phyloP scores from a whole-genome alignment of 1,140 invertebrate genomes.

The Pseudomyrmex dendroicus region DNA sequence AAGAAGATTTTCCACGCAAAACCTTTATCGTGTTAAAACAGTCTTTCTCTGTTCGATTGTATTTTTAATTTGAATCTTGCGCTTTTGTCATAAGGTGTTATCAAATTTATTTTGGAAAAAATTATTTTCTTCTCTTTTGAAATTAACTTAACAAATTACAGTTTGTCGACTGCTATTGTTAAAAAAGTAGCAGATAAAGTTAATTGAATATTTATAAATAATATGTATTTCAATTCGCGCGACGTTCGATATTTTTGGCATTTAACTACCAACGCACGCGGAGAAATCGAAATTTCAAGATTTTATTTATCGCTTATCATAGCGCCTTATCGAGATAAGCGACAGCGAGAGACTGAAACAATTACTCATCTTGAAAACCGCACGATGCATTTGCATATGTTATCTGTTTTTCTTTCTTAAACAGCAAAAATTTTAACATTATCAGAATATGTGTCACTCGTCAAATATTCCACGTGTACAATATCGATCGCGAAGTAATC shows the following conservation, averaged over 20 bases:
- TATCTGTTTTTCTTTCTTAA: slow-evolving; percentile 3
- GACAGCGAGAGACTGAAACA: slow-evolving; percentile 12
- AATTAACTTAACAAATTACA: not conserved
- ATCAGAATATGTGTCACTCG: not conserved
- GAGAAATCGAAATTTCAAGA: not conserved
- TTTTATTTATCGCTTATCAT: slow-evolving; percentile 53
- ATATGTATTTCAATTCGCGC: too few relatives aligned
- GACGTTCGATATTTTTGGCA: too few relatives aligned
- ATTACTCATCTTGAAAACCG: slow-evolving; percentile 1
- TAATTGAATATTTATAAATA: too few relatives aligned
- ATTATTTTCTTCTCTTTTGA: too few relatives aligned
- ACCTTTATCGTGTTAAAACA: too few relatives aligned
- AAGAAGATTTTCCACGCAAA: too few relatives aligned
- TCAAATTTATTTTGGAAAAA: too few relatives aligned
- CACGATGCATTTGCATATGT: slow-evolving; percentile 2
- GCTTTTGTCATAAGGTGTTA: too few relatives aligned
- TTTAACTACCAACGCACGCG: not conserved
- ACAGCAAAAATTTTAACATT: not conserved
- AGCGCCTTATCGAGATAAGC: slow-evolving; percentile 54
- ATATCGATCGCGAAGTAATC: not conserved
- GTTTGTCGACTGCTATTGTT: slow-evolving; percentile 10
- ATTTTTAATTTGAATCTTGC: too few relatives aligned
- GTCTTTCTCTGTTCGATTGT: too few relatives aligned
- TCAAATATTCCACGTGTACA: not conserved
- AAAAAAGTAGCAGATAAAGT: not conserved